Conservation (phyloP, 1,140 invertebrate genomes). For the Helicoverpa zea region DNA sequence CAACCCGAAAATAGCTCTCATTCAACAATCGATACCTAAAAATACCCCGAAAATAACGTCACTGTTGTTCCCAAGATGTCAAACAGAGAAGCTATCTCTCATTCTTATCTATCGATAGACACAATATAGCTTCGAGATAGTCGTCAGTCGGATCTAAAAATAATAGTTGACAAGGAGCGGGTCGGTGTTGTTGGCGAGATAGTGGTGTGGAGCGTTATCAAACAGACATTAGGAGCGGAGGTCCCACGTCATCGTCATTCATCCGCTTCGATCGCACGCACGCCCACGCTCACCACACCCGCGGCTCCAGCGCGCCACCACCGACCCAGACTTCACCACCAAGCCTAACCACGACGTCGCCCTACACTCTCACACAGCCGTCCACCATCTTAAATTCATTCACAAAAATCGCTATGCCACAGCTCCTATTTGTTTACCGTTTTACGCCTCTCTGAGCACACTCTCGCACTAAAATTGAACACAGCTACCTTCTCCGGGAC, state of each 20-base stretch:
- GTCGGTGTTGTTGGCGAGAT: slow-evolving; percentile 64
- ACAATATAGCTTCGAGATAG: slow-evolving; percentile 31
- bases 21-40: slow-evolving; percentile 42
- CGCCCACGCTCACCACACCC: slow-evolving; percentile 57
- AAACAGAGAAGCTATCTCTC: background rate
- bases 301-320: slow-evolving; percentile 50
- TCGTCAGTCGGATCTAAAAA: slow-evolving; percentile 74
- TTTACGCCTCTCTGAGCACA: slow-evolving; percentile 65
- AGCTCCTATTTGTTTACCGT: slow-evolving; percentile 81
- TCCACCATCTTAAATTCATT: slow-evolving; percentile 86
- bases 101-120: slow-evolving; percentile 59
- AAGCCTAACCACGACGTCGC: slow-evolving; percentile 65
- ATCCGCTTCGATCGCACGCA: slow-evolving; percentile 80
- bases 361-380: slow-evolving; percentile 69
- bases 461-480: slow-evolving; percentile 44
- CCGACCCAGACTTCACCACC: slow-evolving; percentile 50
- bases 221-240: slow-evolving; percentile 73
- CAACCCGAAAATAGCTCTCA: slow-evolving; percentile 38
- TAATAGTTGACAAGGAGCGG: slow-evolving; percentile 71
- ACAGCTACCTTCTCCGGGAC: slow-evolving; percentile 50
- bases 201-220: slow-evolving; percentile 72
- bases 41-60: slow-evolving; percentile 22
- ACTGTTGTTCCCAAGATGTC: slow-evolving; percentile 15
- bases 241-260: slow-evolving; percentile 82
- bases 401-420: slow-evolving; percentile 83